Conservation (phyloP, 2,797 vertebrate species). For the Tachyglossus aculeatus region DNA sequence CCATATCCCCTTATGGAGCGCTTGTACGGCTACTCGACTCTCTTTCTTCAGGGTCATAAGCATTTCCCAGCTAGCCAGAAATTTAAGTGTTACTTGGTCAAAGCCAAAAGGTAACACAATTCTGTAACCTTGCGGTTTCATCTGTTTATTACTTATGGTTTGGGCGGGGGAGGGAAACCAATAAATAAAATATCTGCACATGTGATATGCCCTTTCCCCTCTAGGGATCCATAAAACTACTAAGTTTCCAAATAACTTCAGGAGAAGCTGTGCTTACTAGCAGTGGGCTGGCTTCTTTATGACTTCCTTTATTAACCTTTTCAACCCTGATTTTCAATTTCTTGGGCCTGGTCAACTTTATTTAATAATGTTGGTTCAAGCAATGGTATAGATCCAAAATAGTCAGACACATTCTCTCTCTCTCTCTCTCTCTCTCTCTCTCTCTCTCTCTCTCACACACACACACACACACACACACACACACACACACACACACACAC, state of each 20-base stretch:
- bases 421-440: no score
- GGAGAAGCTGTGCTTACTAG: conserved; percentile 25
- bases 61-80: conserved; percentile 28
- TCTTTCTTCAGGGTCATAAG: conserved; percentile 19
- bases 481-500: no score
- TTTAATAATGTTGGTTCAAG: conserved; percentile 25
- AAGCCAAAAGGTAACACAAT: conserved; percentile 42
- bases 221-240: conserved; percentile 15
- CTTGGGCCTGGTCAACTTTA: neutral
- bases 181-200: conserved; percentile 55
- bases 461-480: no score
- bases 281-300: conserved; percentile 12
- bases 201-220: conserved; percentile 44
- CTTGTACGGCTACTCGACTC: neutral
- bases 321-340: conserved; percentile 10
- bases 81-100: conserved; percentile 47
- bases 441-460: no score
- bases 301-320: conserved; percentile 47
- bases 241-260: conserved; percentile 42
- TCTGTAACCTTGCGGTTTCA: conserved; percentile 39
- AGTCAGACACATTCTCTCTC: neutral
- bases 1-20: conserved; percentile 13
- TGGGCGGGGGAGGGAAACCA: conserved; percentile 40
- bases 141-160: conserved; percentile 57
- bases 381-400: neutral